Percentiles rank a stretch among this genome's conserved stretches.
Evolutionary conservation across 2,888 invertebrate genomes (phyloP).

Genomic region (Craniophora ligustri): DNA sequence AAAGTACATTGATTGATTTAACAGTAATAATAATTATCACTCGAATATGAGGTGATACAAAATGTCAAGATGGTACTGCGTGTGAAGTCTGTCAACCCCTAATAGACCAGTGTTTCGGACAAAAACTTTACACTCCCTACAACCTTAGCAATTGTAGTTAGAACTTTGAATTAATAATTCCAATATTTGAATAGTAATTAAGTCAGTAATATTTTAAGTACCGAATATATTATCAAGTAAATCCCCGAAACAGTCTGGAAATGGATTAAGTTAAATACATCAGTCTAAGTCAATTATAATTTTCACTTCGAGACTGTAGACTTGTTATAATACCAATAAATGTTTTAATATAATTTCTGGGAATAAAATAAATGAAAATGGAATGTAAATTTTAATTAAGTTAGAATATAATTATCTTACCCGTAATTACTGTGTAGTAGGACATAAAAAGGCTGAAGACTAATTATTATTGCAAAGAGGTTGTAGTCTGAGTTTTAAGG

Average conservation of each 20-base stretch:
- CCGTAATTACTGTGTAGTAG: conserved; percentile 2
- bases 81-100: no score
- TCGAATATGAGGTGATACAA: no score
- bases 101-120: no score
- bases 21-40: no score
- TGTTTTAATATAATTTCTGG: conserved; percentile 12
- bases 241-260: conserved; percentile 21
- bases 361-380: conserved; percentile 21
- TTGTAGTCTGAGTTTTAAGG: background rate
- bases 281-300: conserved; percentile 40
- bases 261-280: conserved; percentile 37
- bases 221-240: conserved; percentile 23
- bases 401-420: conserved; percentile 1
- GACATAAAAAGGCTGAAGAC: background rate
- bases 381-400: conserved; percentile 28
- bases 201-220: conserved; percentile 1
- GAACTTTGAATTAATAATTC: no score
- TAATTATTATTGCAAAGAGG: background rate
- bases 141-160: no score
- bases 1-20: no score
- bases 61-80: no score
- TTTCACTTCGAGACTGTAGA: conserved; percentile 13
- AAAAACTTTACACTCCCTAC: no score
- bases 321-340: no score
- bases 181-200: no score